Evolutionary conservation across 1,140 invertebrate species (phyloP).

Genomic region (Apolygus lucorum): DNA sequence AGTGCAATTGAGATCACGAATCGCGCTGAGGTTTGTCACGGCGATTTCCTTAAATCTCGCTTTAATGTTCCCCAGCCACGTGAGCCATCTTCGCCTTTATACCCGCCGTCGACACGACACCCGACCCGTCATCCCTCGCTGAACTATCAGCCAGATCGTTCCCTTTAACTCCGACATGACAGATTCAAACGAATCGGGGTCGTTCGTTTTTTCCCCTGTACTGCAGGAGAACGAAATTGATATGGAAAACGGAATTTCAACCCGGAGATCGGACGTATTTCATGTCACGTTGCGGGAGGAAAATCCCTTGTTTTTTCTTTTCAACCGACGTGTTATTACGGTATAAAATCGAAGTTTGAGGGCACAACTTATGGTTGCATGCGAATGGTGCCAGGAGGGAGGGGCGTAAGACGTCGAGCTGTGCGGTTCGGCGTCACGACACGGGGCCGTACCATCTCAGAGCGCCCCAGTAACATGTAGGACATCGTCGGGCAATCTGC

Average conservation of each 20-base stretch:
- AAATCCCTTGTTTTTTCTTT: too few species aligned
- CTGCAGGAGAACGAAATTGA: too few species aligned
- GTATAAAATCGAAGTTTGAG: not conserved
- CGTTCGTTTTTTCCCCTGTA: too few species aligned
- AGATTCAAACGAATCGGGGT: not conserved
- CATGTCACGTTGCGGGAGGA: too few species aligned
- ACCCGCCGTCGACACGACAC: not conserved
- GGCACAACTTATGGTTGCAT: not conserved
- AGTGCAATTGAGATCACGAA: not conserved
- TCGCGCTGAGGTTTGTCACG: not conserved
- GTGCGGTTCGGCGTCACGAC: conserved; percentile 16
- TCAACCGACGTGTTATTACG: too few species aligned
- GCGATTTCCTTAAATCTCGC: not conserved
- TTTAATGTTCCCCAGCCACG: not conserved
- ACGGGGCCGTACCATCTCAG: conserved; percentile 14
- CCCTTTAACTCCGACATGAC: not conserved
- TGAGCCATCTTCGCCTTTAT: not conserved
- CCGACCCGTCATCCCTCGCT: not conserved
- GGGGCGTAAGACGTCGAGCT: not conserved
- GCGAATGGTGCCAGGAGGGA: not conserved
- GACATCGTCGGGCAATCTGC: conserved; percentile 13
- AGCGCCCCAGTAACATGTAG: conserved; percentile 16
- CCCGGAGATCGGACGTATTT: too few species aligned
- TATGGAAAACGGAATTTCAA: too few species aligned
- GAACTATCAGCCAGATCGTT: not conserved